phyloP scores from a whole-genome alignment of 2,113 vertebrate genomes.

The Sardina pilchardus region DNA sequence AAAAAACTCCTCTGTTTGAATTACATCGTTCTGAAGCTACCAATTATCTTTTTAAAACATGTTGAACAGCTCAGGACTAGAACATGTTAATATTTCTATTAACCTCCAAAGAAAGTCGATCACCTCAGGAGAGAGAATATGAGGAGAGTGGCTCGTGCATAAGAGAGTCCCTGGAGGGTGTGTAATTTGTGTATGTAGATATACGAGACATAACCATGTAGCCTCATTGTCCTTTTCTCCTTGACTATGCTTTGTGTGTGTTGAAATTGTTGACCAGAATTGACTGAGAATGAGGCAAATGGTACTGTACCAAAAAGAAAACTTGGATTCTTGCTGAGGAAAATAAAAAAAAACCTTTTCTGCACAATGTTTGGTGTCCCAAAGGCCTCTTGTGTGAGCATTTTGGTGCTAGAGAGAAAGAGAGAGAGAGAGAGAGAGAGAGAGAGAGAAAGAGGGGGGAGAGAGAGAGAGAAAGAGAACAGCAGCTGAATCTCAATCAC shows the following conservation, averaged over 20 bases:
- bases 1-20: background rate
- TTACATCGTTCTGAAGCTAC: background rate
- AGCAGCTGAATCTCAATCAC: slow-evolving; percentile 48
- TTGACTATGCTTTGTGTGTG: background rate
- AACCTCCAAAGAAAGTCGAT: slow-evolving; percentile 21
- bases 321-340: background rate
- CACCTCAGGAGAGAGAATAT: slow-evolving; percentile 14
- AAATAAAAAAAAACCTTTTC: slow-evolving; percentile 14
- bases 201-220: background rate
- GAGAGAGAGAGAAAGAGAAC: slow-evolving; percentile 33
- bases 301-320: slow-evolving; percentile 23
- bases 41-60: background rate
- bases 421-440: slow-evolving; percentile 28
- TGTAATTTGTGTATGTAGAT: slow-evolving; percentile 4
- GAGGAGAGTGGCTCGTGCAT: background rate
- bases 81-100: slow-evolving; percentile 1
- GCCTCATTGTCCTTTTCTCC: background rate
- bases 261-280: background rate
- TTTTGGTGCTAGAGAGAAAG: slow-evolving; percentile 45
- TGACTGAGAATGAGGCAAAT: slow-evolving; percentile 5
- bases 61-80: background rate
- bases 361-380: slow-evolving; percentile 42
- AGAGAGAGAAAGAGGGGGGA: too few relatives aligned
- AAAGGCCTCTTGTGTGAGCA: slow-evolving; percentile 53
- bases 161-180: background rate